Conservation (phyloP, 1,140 invertebrate species). For the Sesamia nonagrioides region DNA sequence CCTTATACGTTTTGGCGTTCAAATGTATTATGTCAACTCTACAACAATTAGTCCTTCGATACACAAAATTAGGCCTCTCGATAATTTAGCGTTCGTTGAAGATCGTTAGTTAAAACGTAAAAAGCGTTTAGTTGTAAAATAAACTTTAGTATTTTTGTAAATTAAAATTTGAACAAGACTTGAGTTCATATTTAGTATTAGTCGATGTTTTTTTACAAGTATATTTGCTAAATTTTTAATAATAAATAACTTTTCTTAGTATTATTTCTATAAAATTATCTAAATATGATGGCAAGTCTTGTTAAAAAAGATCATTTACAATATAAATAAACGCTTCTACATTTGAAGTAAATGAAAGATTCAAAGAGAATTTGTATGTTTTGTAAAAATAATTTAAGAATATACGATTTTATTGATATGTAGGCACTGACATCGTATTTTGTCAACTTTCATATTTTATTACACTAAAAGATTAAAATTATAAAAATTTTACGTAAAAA, state of each 20-base stretch:
- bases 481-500: neutral
- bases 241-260: constrained; percentile 27
- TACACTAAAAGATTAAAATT: constrained; percentile 2
- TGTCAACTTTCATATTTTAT: constrained; percentile 50
- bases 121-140: constrained; percentile 30
- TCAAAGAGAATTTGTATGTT: constrained; percentile 60
- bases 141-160: constrained; percentile 20
- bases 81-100: constrained; percentile 43
- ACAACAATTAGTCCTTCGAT: constrained; percentile 46
- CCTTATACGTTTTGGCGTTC: neutral
- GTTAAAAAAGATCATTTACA: constrained; percentile 31
- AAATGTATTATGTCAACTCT: neutral
- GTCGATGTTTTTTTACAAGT: neutral
- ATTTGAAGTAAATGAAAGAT: constrained; percentile 53
- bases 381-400: constrained; percentile 39
- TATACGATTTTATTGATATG: constrained; percentile 64
- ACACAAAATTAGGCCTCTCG: constrained; percentile 43
- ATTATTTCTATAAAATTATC: neutral
- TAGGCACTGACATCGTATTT: constrained; percentile 65
- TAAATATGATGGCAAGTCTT: constrained; percentile 38
- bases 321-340: constrained; percentile 41
- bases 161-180: constrained; percentile 41
- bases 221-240: constrained; percentile 8
- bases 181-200: constrained; percentile 28
- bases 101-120: neutral